phyloP scores from a whole-genome alignment of 2,888 invertebrate species.

The Melanophora roralis region DNA sequence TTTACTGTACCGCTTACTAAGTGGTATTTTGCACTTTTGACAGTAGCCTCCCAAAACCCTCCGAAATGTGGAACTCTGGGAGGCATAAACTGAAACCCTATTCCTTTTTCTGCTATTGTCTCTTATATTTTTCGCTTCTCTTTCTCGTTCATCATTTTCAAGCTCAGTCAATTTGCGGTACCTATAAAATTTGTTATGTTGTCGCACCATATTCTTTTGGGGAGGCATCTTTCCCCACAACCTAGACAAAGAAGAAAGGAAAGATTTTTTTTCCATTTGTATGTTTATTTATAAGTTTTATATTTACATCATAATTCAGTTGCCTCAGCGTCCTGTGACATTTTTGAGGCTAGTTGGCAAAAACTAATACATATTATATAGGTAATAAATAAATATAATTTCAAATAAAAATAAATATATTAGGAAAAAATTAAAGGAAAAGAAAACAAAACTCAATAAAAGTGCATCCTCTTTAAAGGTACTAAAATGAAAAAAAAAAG shows the following conservation, averaged over 20 bases:
- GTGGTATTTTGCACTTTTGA: neutral
- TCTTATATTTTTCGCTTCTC: neutral
- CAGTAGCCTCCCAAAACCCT: neutral
- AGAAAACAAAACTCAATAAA: too few species aligned
- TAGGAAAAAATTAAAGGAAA: too few species aligned
- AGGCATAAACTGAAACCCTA: constrained; percentile 11
- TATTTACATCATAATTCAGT: too few species aligned
- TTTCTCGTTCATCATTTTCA: neutral
- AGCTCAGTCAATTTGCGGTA: neutral
- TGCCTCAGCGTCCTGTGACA: too few species aligned
- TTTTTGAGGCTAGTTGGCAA: too few species aligned
- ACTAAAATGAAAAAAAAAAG: too few species aligned
- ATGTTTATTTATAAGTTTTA: too few species aligned
- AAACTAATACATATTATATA: too few species aligned
- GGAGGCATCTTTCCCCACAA: constrained; percentile 8
- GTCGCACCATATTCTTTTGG: constrained; percentile 20
- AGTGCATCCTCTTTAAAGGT: too few species aligned
- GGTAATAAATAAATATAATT: too few species aligned
- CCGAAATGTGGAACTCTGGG: constrained; percentile 9
- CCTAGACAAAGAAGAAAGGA: neutral
- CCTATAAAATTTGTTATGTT: constrained; percentile 7
- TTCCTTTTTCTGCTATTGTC: neutral
- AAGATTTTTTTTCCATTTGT: too few species aligned
- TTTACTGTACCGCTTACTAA: neutral
- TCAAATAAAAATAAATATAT: too few species aligned